Evolutionary conservation across 2,113 vertebrate genomes (phyloP).

Genomic region (Spheniscus mendiculus): DNA sequence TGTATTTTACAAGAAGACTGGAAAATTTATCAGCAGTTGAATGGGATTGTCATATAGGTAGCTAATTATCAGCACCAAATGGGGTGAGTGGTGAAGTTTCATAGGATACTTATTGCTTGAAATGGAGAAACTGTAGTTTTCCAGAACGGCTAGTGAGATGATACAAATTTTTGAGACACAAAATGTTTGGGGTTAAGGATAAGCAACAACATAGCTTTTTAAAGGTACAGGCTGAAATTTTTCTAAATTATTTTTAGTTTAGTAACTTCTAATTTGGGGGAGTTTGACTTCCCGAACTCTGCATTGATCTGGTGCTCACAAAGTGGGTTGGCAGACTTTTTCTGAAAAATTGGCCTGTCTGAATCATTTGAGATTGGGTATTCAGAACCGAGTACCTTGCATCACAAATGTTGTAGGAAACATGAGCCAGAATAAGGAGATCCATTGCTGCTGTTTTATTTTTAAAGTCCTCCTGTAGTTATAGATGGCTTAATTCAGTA

Average conservation of each 20-base stretch:
- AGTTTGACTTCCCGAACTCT: not conserved
- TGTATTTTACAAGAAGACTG: not conserved
- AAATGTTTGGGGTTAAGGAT: not conserved
- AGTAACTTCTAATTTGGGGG: not conserved
- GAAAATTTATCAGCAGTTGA: not conserved
- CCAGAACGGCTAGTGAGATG: not conserved
- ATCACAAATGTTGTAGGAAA: not conserved
- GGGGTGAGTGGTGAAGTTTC: not conserved
- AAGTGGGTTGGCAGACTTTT: not conserved
- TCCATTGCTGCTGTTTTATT: not conserved
- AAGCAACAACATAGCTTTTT: not conserved
- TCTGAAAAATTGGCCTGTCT: not conserved
- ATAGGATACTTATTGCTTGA: not conserved
- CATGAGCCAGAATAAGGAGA: accelerated
- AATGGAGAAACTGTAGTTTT: not conserved
- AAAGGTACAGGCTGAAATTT: not conserved
- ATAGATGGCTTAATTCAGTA: not conserved
- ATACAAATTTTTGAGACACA: not conserved
- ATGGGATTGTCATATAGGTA: not conserved
- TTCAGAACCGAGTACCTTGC: not conserved
- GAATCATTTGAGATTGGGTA: not conserved
- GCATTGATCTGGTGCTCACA: not conserved
- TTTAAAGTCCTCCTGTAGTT: not conserved
- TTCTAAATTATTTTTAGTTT: not conserved
- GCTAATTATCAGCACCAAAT: not conserved